Evolutionary conservation across 2,888 invertebrate genomes (phyloP), one percentile per base, ranked within the genome.

Genomic region (Pachydiplax longipennis): DNA sequence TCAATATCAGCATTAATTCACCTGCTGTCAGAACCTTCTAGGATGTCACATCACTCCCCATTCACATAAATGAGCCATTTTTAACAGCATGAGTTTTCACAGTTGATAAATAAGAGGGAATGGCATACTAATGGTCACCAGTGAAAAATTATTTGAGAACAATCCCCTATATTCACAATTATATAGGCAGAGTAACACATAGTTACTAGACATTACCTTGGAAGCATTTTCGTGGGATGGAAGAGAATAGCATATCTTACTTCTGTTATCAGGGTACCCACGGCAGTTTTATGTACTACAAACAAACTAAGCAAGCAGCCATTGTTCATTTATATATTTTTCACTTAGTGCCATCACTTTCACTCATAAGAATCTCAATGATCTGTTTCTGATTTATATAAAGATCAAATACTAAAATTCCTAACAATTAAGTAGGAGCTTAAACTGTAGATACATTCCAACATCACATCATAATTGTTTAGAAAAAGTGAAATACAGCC

Each of bases 21-120:
- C 87, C 87, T 87, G 87, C 35, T 87, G 87, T 87, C 87, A 87
- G 87, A 61, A 58, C 87, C 87, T 87, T 87, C 87, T 58, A 37
- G 58, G 87, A 87, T 87, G 87, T 61, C 87, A 87, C 65, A 87
- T 61, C 87, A 87, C 87, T 87, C 87, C 87, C 53, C 87, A 44
- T 61, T 61, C 61, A 87, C 87, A 40, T 61, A 31, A 37, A 37
- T 61, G 65, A n/a, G 87, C 61, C 61, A 87, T 65, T n/a, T 40
- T 22, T 37, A 65, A 87, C 65, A 61, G 35, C 37, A 87, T 31
- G 58, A 37, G n/a, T 58, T 73, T 61, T 37, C 35, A 87, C 40
- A 61, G 58, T 61, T 61, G 61, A 13, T 58, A 61, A 37, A 73
- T 61, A 25, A 61, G 6, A 61, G 87, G 87, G 87, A 87, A 61